phyloP scores from a whole-genome alignment of 2,797 vertebrate genomes.

The Onychomys leucogaster region DNA sequence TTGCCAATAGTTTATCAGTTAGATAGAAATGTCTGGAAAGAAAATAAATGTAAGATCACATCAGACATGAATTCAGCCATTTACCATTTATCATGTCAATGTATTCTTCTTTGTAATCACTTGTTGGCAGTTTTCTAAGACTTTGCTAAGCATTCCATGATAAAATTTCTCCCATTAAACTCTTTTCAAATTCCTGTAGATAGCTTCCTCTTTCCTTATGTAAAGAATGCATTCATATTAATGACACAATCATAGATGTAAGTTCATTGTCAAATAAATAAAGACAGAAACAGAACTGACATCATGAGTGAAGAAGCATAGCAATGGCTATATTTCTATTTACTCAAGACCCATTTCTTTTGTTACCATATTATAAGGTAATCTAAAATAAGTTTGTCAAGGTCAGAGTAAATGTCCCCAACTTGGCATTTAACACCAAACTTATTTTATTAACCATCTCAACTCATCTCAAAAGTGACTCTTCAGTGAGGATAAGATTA shows the following conservation, averaged over 20 bases:
- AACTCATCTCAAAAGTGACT: neutral
- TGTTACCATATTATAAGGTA: conserved; percentile 27
- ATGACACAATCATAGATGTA: conserved; percentile 20
- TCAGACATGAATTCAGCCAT: neutral
- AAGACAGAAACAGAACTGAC: conserved; percentile 48
- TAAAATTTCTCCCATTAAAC: conserved; percentile 56
- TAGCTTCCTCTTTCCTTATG: conserved; percentile 57
- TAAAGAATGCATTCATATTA: conserved; percentile 70
- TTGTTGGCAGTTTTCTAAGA: conserved; percentile 56
- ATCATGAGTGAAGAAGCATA: conserved; percentile 45
- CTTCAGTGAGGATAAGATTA: neutral
- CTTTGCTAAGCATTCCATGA: conserved; percentile 47
- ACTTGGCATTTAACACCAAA: conserved; percentile 43
- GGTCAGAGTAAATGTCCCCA: neutral
- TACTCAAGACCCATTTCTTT: conserved; percentile 43
- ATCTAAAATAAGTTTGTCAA: conserved; percentile 26
- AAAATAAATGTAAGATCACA: conserved; percentile 29
- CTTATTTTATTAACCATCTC: neutral
- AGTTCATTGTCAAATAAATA: conserved; percentile 72
- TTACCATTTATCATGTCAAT: conserved; percentile 65
- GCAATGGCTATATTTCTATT: conserved; percentile 53
- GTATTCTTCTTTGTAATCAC: neutral
- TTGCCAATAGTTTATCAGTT: too few relatives aligned
- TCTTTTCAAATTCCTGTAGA: conserved; percentile 48
- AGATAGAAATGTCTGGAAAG: conserved; percentile 69